Base-by-base conservation (phyloP, 2,113 vertebrate genomes). In the Heloderma charlesbogerti region DNA sequence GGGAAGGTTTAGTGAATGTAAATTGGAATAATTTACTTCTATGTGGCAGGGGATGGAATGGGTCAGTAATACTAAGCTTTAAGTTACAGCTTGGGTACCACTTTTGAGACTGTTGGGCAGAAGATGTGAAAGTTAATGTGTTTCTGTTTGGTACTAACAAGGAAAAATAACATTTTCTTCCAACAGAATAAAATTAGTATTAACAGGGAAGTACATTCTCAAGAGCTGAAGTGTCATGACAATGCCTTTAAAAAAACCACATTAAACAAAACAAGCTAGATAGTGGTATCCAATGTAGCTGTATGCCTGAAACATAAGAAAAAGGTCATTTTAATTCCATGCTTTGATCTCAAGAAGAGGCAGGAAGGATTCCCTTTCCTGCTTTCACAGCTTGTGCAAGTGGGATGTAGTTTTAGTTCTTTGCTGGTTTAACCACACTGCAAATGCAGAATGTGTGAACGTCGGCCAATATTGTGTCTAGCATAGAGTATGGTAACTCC, bases 381-480 rank as follows among this genome's bases (percentile, higher is more conserved):
- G 31, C 74, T 63, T 71, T 0, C 78, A 91, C 69, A 86, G 57
- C 12, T 87, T 16, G 4, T 6, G 74, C 15, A 0, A 15, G 27
- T 81, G 77, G 60, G 22, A 43, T 45, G 60, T n/a, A 10, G 54
- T 69, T 84, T 43, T 84, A 40, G 2, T 34, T 15, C 45, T 91
- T 89, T 77, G 69, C 10, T 85, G 25, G 6, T 91, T 92, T 71
- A 66, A 75, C 54, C 88, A 87, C 93, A 93, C 79, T 92, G 40
- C 51, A 37, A 74, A 77, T 60, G 51, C 12, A 57, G 60, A 84
- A 89, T 79, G 9, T 69, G 63, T n/a, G 34, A 31, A 80, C 81
- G 40, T 63, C 60, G 77, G 10, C 72, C 43, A 80, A 2, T 0
- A 37, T 2, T 25, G 89, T 2, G 67, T 29, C 0, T 0, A 2